A percentile compares a stretch with the other conserved stretches of the same genome.
phyloP scores from a whole-genome alignment of 2,888 invertebrate genomes.

The Leptopilina drosophilae region DNA sequence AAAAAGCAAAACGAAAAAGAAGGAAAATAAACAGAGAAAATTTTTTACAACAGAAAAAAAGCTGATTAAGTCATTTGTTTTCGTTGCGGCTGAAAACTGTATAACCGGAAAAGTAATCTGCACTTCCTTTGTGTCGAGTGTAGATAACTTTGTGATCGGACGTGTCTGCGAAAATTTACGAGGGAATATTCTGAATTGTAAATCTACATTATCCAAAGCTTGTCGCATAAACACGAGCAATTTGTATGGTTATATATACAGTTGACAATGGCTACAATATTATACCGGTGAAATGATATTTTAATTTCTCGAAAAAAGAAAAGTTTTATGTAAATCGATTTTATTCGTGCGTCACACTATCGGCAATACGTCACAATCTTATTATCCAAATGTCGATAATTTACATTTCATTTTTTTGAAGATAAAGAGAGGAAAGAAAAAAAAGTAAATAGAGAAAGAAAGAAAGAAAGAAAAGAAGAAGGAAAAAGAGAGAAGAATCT shows the following conservation, averaged over 20 bases:
- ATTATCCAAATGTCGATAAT: constrained; percentile 30
- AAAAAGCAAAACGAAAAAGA: too few relatives aligned
- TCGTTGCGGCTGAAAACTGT: neutral
- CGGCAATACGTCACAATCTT: constrained; percentile 5
- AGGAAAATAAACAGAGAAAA: too few relatives aligned
- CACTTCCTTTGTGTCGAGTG: constrained; percentile 1
- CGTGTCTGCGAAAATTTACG: constrained; percentile 7
- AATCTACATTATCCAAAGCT: constrained; percentile 9
- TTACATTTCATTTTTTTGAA: constrained; percentile 8
- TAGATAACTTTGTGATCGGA: constrained; percentile 3
- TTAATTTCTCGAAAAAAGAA: constrained; percentile 4
- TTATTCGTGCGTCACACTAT: neutral
- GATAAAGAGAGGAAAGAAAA: neutral
- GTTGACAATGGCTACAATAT: neutral
- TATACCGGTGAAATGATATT: neutral
- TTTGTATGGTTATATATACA: neutral
- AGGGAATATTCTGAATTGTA: constrained; percentile 36
- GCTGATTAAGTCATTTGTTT: too few relatives aligned
- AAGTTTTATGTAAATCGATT: constrained; percentile 1
- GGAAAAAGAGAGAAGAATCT: neutral
- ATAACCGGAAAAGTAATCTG: neutral
- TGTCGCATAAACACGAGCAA: neutral
- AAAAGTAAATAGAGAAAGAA: too few relatives aligned
- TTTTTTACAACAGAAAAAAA: too few relatives aligned
- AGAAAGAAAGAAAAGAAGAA: neutral